These are phyloP conservation scores for Muscicapa striata DNA, from an alignment of 2,797 vertebrate genomes.

Conservation along the genomic window DNA sequence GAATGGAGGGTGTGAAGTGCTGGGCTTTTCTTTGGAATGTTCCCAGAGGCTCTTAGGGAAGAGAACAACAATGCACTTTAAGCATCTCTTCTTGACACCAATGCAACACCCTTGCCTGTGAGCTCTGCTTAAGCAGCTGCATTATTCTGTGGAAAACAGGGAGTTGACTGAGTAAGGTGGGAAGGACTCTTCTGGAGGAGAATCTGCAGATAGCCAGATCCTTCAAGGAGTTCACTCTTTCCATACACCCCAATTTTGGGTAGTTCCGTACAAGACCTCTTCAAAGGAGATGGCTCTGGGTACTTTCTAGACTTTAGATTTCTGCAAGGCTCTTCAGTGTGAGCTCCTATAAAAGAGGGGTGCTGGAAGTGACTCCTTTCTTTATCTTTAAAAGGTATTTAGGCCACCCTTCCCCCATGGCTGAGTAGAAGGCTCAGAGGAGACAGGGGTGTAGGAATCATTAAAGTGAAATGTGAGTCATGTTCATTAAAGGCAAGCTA, in stretches of 20 bases:
- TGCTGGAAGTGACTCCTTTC: background rate
- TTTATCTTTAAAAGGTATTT: background rate
- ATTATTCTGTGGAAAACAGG: background rate
- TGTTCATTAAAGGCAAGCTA: constrained; percentile 75
- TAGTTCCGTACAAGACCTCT: background rate
- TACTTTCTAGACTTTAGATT: background rate
- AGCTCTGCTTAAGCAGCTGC: background rate
- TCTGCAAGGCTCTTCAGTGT: background rate
- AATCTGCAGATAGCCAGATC: background rate
- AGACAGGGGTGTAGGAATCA: constrained; percentile 28
- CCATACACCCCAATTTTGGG: background rate
- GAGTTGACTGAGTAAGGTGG: background rate
- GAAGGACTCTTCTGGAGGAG: background rate
- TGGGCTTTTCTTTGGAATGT: background rate
- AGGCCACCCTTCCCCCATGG: constrained; percentile 12
- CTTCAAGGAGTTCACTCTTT: background rate
- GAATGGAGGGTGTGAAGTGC: background rate
- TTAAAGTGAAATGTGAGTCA: constrained; percentile 75
- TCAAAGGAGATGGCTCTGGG: background rate
- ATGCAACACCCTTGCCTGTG: background rate
- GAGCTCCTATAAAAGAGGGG: background rate
- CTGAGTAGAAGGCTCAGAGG: background rate
- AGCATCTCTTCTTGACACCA: background rate
- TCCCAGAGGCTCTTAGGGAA: background rate
- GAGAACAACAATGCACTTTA: background rate